Evolutionary conservation across 2,797 vertebrate species (phyloP).

Genomic region (Trachops cirrhosus): DNA sequence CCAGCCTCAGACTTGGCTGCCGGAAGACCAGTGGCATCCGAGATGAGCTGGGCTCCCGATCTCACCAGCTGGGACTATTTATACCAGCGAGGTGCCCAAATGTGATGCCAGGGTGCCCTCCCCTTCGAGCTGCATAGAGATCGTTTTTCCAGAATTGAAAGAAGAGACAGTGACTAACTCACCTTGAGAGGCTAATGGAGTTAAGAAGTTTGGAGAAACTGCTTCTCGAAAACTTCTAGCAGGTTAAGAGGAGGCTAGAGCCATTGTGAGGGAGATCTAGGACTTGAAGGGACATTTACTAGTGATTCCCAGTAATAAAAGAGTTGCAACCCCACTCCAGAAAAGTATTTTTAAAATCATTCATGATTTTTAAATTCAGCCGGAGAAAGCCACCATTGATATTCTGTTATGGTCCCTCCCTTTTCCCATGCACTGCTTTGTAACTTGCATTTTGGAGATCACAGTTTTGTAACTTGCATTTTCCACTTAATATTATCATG

Average conservation of each 20-base stretch:
- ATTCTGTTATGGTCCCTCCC: fast-evolving
- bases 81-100: not conserved
- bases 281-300: not conserved
- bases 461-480: not conserved
- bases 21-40: not conserved
- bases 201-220: not conserved
- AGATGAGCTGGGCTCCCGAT: not conserved
- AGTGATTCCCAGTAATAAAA: not conserved
- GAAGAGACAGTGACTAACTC: slow-evolving; percentile 4
- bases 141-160: slow-evolving; percentile 42
- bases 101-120: not conserved
- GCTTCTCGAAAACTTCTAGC: not conserved
- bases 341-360: not conserved
- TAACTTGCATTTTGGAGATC: not conserved
- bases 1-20: not conserved
- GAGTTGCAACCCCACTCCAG: not conserved
- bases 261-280: not conserved
- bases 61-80: not conserved
- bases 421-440: not conserved
- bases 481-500: not conserved
- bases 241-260: not conserved
- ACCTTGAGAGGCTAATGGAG: not conserved
- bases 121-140: not conserved
- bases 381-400: not conserved
- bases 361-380: not conserved